Percentiles rank a stretch among this genome's conserved stretches.
These are phyloP conservation scores for Synergus japonicus DNA, from an alignment of 2,888 invertebrate species.

Conservation along the genomic window DNA sequence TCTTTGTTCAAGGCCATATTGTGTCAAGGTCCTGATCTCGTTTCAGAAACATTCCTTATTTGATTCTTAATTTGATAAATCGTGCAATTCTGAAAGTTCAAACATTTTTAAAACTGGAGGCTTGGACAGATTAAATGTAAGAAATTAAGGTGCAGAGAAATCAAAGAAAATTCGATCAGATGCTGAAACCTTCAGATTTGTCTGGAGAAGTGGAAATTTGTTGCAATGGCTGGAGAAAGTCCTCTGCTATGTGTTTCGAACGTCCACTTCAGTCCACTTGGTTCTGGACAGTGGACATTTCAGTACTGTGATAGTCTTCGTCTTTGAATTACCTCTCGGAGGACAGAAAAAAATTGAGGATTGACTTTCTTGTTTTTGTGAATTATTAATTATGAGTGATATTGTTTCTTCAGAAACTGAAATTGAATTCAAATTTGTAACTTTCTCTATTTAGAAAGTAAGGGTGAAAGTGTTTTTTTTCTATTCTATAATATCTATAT, in stretches of 20 bases:
- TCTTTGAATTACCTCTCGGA: neutral
- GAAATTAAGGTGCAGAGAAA: neutral
- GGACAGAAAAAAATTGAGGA: neutral
- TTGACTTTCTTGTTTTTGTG: neutral
- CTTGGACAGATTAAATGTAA: neutral
- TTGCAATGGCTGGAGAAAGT: conserved; percentile 54
- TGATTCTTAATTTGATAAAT: too few species aligned
- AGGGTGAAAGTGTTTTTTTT: neutral
- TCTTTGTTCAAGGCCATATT: too few species aligned
- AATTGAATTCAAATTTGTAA: neutral
- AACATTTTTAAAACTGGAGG: too few species aligned
- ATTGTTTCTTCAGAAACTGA: neutral
- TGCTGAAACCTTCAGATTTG: neutral
- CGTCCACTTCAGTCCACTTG: neutral
- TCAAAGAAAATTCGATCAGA: neutral
- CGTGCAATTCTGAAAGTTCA: too few species aligned
- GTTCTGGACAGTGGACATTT: neutral
- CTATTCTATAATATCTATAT: neutral
- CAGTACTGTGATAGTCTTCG: neutral
- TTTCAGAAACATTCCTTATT: too few species aligned
- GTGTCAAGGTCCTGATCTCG: too few species aligned
- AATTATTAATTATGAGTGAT: neutral
- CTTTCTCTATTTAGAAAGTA: neutral
- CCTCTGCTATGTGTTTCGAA: conserved; percentile 48
- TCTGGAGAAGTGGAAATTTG: neutral